These are phyloP conservation scores for Ormyrus rosae DNA, from an alignment of 2,888 invertebrate species.

Conservation along the genomic window DNA sequence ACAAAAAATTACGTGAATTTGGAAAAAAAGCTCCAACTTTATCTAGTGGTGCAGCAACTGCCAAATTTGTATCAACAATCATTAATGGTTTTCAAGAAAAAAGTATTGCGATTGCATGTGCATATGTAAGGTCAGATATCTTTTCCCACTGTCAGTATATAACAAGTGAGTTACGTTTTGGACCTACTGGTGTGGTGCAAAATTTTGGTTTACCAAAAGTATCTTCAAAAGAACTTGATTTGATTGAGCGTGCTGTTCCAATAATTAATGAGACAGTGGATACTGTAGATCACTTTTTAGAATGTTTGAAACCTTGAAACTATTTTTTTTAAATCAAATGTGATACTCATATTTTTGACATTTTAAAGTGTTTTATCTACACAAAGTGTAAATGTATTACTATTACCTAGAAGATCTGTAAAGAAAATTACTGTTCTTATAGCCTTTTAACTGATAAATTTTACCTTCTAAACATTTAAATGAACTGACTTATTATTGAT, in stretches of 20 bases:
- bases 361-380: too few relatives aligned
- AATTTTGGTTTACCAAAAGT: conserved; percentile 69
- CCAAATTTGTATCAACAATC: conserved; percentile 66
- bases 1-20: conserved; percentile 60
- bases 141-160: conserved; percentile 68
- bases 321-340: too few relatives aligned
- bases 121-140: conserved; percentile 67
- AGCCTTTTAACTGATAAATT: too few relatives aligned
- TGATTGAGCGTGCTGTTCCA: conserved; percentile 65
- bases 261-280: conserved; percentile 64
- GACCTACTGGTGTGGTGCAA: conserved; percentile 63
- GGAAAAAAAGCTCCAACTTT: conserved; percentile 60
- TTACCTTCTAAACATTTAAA: too few relatives aligned
- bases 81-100: conserved; percentile 64
- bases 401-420: too few relatives aligned
- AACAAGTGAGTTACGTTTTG: conserved; percentile 66
- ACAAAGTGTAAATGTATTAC: too few relatives aligned
- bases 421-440: too few relatives aligned
- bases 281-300: conserved; percentile 55
- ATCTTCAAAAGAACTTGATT: conserved; percentile 61
- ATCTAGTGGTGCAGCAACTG: conserved; percentile 65
- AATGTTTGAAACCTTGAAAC: too few relatives aligned
- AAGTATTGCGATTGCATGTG: conserved; percentile 63
- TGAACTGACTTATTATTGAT: too few relatives aligned
- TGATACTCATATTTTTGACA: too few relatives aligned